These are phyloP conservation scores for Tapirus terrestris DNA, from an alignment of 2,113 vertebrate species.

Conservation along the genomic window DNA sequence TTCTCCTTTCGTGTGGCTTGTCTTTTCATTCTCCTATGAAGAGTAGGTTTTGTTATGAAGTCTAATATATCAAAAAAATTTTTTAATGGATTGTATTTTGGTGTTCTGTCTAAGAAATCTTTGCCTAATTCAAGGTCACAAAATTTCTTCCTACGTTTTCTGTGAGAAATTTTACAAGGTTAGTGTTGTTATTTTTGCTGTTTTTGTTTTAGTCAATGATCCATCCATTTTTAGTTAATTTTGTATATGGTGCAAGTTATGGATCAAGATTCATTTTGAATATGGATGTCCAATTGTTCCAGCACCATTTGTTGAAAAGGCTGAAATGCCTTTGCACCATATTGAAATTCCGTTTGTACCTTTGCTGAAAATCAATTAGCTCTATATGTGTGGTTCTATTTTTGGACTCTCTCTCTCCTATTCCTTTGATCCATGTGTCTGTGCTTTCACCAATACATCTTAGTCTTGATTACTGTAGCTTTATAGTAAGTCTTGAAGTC, in stretches of 20 bases:
- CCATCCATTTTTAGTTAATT: neutral
- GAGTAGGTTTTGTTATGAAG: conserved; percentile 16
- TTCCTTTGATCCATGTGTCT: neutral
- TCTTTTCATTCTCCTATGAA: conserved; percentile 23
- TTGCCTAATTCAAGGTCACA: neutral
- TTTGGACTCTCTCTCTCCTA: neutral
- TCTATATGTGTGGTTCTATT: neutral
- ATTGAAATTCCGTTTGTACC: conserved; percentile 17
- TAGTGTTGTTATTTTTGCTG: neutral
- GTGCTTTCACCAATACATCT: neutral
- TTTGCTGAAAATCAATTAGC: neutral
- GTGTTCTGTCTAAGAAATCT: neutral
- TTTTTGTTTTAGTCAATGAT: conserved; percentile 3
- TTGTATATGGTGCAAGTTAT: neutral
- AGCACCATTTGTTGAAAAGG: neutral
- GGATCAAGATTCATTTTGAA: neutral
- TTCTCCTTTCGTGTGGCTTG: neutral
- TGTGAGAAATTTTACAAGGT: neutral
- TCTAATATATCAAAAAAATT: neutral
- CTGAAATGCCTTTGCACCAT: neutral
- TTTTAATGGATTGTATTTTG: neutral
- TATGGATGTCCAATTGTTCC: neutral
- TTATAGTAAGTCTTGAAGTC: neutral
- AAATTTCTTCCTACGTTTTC: neutral
- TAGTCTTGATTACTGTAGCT: neutral